These are phyloP conservation scores for Eubucco bourcierii DNA, from an alignment of 2,113 vertebrate genomes.

Conservation along the genomic window DNA sequence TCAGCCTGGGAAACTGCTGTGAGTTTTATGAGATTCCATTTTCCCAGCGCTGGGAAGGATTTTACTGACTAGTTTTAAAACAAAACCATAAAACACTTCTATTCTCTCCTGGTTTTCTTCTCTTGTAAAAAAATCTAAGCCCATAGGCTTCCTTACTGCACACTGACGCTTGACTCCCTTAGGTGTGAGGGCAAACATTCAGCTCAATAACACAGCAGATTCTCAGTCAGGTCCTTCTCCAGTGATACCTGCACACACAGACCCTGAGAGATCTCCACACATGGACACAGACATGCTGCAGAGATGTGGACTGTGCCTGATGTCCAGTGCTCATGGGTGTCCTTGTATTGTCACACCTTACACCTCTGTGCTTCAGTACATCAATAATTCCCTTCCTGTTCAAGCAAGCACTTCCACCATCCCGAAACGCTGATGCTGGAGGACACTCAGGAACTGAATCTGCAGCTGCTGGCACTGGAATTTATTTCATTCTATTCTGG, in stretches of 20 bases:
- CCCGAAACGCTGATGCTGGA: neutral
- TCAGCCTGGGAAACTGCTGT: rapidly evolving
- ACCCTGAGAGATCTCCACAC: neutral
- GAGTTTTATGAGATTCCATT: neutral
- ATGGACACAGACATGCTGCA: neutral
- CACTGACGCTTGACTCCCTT: neutral
- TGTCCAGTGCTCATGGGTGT: rapidly evolving
- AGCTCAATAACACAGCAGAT: neutral
- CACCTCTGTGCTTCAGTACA: neutral
- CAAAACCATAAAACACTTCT: neutral
- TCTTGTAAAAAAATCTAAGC: neutral
- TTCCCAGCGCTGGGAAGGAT: neutral
- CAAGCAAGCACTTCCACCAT: neutral
- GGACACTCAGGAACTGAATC: neutral
- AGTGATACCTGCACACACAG: rapidly evolving
- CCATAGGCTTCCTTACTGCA: neutral
- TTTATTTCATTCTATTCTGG: neutral
- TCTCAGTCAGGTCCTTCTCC: neutral
- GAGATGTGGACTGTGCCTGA: neutral
- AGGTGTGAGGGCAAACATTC: neutral
- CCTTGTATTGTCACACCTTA: neutral
- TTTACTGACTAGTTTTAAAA: neutral
- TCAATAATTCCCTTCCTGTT: neutral
- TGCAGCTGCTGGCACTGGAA: neutral
- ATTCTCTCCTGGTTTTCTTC: neutral